Percentiles rank a stretch among this genome's conserved stretches.
Conservation (phyloP, 1,140 invertebrate genomes). For the Holcopasites calliopsidis region DNA sequence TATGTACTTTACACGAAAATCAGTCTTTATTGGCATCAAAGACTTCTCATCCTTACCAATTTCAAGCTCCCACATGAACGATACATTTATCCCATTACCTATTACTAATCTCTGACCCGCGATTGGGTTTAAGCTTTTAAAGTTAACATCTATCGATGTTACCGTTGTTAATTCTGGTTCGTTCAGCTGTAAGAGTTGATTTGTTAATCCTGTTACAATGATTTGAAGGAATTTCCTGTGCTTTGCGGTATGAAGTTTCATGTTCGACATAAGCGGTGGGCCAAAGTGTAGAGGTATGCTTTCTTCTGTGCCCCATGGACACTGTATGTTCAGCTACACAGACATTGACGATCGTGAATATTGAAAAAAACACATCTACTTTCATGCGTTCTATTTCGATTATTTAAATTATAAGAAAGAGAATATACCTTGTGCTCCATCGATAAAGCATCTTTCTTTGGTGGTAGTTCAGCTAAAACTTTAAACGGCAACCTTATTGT, state of each 20-base stretch:
- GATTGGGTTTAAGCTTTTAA: slow-evolving; percentile 84
- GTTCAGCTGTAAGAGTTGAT: slow-evolving; percentile 80
- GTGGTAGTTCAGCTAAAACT: slow-evolving; percentile 86
- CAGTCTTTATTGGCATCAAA: slow-evolving; percentile 83
- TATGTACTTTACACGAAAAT: slow-evolving; percentile 85
- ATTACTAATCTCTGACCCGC: slow-evolving; percentile 82
- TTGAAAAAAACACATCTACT: slow-evolving; percentile 16
- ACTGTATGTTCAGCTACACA: slow-evolving; percentile 83
- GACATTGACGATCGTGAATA: slow-evolving; percentile 26
- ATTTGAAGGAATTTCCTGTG: slow-evolving; percentile 90
- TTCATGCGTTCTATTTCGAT: background rate
- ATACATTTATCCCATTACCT: slow-evolving; percentile 85
- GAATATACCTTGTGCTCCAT: slow-evolving; percentile 85
- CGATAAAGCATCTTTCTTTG: slow-evolving; percentile 83
- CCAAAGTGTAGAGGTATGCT: slow-evolving; percentile 88
- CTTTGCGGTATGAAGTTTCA: slow-evolving; percentile 90
- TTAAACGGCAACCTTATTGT: slow-evolving; percentile 83
- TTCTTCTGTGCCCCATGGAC: slow-evolving; percentile 87
- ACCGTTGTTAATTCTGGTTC: slow-evolving; percentile 82
- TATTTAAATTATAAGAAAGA: slow-evolving; percentile 6
- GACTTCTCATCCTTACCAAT: slow-evolving; percentile 81
- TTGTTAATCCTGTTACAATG: slow-evolving; percentile 85
- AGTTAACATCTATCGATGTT: slow-evolving; percentile 79
- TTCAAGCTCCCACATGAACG: slow-evolving; percentile 91
- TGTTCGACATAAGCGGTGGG: slow-evolving; percentile 88